A percentile compares a stretch with the other conserved stretches of the same genome.
phyloP scores from a whole-genome alignment of 2,113 vertebrate species.

The Prochilodus magdalenae region DNA sequence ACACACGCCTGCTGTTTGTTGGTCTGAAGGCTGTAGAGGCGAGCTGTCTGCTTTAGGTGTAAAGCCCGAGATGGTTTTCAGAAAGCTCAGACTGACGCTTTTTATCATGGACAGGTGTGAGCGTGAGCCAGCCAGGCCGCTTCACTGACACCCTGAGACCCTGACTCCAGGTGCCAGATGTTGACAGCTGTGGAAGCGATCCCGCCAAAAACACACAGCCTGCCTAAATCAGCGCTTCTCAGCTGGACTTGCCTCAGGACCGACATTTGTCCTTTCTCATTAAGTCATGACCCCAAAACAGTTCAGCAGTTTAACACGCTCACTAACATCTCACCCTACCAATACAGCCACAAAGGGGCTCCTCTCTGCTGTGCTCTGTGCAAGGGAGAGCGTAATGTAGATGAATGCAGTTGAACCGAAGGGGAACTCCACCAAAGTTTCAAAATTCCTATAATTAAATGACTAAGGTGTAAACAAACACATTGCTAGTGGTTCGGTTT shows the following conservation, averaged over 20 bases:
- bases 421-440: no score
- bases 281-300: not conserved
- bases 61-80: not conserved
- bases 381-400: not conserved
- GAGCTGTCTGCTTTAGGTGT: not conserved
- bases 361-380: not conserved
- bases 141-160: constrained; percentile 9
- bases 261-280: not conserved
- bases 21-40: not conserved
- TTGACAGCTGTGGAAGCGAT: constrained; percentile 47
- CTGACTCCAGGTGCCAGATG: constrained; percentile 44
- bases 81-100: not conserved
- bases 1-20: not conserved
- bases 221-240: constrained; percentile 1
- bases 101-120: constrained; percentile 17
- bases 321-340: not conserved
- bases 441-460: no score
- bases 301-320: not conserved
- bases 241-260: not conserved
- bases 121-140: constrained; percentile 46
- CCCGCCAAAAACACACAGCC: not conserved
- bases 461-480: no score
- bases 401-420: no score
- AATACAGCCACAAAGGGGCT: not conserved
- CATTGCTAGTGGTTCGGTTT: no score